phyloP scores from a whole-genome alignment of 30 jellyfish, hydroid and myxozoan genomes.

The Clytia hemisphaerica region DNA sequence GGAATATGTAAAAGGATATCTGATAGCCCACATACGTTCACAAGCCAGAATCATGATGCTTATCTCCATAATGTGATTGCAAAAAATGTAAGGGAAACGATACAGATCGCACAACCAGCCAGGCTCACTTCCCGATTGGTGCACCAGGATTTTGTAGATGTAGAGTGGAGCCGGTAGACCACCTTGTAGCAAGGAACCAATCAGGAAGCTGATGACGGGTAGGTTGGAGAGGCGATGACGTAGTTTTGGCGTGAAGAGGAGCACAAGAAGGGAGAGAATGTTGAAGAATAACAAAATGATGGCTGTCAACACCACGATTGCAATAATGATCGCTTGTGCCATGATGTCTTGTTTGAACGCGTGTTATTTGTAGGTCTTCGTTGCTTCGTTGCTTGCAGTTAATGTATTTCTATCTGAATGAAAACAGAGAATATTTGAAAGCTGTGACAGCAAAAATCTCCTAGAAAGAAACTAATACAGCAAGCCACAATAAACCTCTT shows the following conservation, averaged over 20 bases:
- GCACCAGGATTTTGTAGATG: conserved; percentile 8
- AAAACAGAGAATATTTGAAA: too few relatives aligned
- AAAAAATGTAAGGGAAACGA: conserved; percentile 10
- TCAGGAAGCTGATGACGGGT: conserved; percentile 11
- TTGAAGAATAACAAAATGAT: not conserved
- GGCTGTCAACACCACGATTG: too few relatives aligned
- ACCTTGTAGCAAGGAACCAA: conserved; percentile 23
- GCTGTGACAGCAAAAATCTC: too few relatives aligned
- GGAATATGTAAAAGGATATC: conserved; percentile 7
- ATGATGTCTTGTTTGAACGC: too few relatives aligned
- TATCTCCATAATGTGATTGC: conserved; percentile 15
- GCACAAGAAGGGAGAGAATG: conserved; percentile 4
- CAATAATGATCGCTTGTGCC: too few relatives aligned
- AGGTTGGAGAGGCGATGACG: not conserved
- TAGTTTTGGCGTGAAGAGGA: not conserved
- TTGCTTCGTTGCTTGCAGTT: too few relatives aligned
- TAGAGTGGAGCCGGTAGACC: conserved; percentile 10
- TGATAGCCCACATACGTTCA: conserved; percentile 25
- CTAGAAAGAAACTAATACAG: too few relatives aligned
- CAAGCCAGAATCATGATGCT: conserved; percentile 14
- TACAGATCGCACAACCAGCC: conserved; percentile 12
- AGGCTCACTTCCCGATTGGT: not conserved
- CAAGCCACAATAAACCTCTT: too few relatives aligned
- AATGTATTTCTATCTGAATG: too few relatives aligned
- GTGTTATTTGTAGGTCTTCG: too few relatives aligned